Percentiles rank a stretch among this genome's conserved stretches.
phyloP scores from a whole-genome alignment of 2,888 invertebrate species.

The Allolobophora icterica region DNA sequence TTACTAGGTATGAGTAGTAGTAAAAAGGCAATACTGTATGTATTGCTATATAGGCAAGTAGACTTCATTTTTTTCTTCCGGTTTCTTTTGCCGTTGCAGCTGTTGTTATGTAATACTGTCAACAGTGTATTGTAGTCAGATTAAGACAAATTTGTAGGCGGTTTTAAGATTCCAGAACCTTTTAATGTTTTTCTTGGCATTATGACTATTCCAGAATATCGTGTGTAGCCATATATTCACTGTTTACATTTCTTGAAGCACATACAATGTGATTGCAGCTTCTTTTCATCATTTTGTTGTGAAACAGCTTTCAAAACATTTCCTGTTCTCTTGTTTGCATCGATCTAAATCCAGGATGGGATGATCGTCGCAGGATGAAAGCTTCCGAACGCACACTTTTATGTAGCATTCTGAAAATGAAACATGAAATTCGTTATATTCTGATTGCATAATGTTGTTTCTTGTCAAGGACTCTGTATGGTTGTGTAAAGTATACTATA shows the following conservation, averaged over 20 bases:
- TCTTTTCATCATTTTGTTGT: background rate
- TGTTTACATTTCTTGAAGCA: background rate
- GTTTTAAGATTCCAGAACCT: background rate
- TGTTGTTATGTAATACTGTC: background rate
- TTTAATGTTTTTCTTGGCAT: background rate
- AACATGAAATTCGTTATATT: background rate
- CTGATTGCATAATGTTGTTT: background rate
- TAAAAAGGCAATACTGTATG: too few relatives aligned
- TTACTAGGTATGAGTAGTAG: too few relatives aligned
- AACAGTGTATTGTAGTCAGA: background rate
- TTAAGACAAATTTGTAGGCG: background rate
- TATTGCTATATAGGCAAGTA: background rate
- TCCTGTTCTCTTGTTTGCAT: background rate
- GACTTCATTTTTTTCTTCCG: background rate
- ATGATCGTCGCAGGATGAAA: background rate
- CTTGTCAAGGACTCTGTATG: background rate
- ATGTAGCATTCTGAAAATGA: background rate
- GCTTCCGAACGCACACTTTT: background rate
- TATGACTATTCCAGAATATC: background rate
- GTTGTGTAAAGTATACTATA: too few relatives aligned
- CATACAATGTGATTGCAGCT: background rate
- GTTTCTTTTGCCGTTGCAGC: background rate
- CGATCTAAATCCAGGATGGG: background rate
- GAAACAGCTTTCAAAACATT: conserved; percentile 5
- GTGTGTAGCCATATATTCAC: background rate